phyloP scores from a whole-genome alignment of 2,113 vertebrate genomes.

The Alosa alosa region DNA sequence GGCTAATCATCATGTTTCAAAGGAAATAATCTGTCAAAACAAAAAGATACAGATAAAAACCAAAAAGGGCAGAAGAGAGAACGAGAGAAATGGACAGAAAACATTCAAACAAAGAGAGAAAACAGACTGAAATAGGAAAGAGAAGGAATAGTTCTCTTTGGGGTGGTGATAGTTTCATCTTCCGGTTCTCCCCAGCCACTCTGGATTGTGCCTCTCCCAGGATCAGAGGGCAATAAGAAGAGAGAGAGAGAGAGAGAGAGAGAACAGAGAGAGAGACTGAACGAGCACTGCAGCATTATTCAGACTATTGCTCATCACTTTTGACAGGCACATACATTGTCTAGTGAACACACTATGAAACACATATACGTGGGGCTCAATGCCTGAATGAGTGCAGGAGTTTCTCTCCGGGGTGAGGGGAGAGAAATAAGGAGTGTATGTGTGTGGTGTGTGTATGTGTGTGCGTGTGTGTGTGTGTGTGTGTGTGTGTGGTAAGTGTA shows the following conservation, averaged over 20 bases:
- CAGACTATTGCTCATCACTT: neutral
- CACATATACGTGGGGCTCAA: neutral
- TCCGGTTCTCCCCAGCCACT: neutral
- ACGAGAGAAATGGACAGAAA: neutral
- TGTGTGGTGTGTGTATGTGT: slow-evolving; percentile 1
- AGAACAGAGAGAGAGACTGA: slow-evolving; percentile 19
- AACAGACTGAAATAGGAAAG: slow-evolving; percentile 38
- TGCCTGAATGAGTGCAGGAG: slow-evolving; percentile 27
- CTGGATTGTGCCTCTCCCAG: slow-evolving; percentile 15
- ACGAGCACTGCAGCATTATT: slow-evolving; percentile 24
- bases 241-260: slow-evolving; percentile 19
- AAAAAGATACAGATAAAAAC: neutral
- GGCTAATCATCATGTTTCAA: neutral
- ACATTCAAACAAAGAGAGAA: neutral
- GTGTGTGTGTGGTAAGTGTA: neutral
- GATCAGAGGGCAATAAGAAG: slow-evolving; percentile 44
- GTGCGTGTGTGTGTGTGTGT: neutral
- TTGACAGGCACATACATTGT: slow-evolving; percentile 17
- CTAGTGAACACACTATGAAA: slow-evolving; percentile 12
- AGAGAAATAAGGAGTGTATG: neutral
- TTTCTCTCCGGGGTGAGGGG: slow-evolving; percentile 35
- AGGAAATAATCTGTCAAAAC: neutral
- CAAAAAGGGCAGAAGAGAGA: neutral
- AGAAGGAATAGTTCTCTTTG: slow-evolving; percentile 35
- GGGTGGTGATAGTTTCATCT: slow-evolving; percentile 33